phyloP scores from a whole-genome alignment of 2,888 invertebrate species.

The Mythimna pallens region DNA sequence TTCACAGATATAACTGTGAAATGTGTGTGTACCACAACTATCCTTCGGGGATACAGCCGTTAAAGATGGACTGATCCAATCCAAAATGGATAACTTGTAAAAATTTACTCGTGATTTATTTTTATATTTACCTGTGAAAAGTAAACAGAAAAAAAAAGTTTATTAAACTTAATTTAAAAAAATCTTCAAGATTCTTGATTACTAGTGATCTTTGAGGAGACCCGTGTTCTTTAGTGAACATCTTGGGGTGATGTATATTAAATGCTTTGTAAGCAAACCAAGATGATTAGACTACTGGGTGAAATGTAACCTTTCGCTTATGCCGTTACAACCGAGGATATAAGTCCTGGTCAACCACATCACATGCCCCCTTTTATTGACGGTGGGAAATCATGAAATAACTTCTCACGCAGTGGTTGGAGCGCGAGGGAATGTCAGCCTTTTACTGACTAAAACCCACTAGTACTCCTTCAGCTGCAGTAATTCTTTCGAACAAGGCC shows the following conservation, averaged over 20 bases:
- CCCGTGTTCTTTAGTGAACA: background rate
- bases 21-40: background rate
- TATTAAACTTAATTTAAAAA: slow-evolving; percentile 8
- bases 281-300: slow-evolving; percentile 2
- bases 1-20: slow-evolving; percentile 2
- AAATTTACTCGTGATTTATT: slow-evolving; percentile 9
- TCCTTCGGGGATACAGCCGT: background rate
- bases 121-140: slow-evolving; percentile 12
- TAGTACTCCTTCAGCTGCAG: too few species aligned
- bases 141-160: slow-evolving; percentile 1
- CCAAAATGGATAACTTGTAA: background rate
- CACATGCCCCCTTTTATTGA: too few species aligned
- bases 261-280: slow-evolving; percentile 11
- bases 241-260: slow-evolving; percentile 10
- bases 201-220: slow-evolving; percentile 11
- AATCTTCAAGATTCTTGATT: slow-evolving; percentile 8
- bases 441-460: too few species aligned
- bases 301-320: background rate
- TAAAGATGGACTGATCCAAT: background rate
- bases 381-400: too few species aligned
- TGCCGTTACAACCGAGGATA: background rate
- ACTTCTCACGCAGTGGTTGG: too few species aligned
- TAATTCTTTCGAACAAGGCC: too few species aligned
- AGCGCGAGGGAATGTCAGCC: too few species aligned
- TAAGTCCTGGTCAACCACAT: too few species aligned